A percentile compares a stretch with the other conserved stretches of the same genome.
phyloP scores from a whole-genome alignment of 2,797 vertebrate species.

The Cossypha niveicapilla region DNA sequence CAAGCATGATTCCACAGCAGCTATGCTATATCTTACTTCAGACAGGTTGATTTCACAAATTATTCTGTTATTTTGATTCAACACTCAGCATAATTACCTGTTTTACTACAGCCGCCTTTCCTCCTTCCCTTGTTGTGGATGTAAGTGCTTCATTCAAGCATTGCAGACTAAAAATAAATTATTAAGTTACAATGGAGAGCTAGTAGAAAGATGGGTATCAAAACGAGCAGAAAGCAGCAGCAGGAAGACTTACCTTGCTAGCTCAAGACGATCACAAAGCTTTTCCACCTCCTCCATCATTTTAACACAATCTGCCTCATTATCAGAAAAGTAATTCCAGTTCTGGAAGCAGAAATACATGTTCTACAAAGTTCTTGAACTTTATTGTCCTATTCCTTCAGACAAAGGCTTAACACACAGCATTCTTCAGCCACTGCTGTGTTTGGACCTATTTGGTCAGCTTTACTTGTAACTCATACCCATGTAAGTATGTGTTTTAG shows the following conservation, averaged over 20 bases:
- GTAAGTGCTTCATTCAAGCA: constrained; percentile 90
- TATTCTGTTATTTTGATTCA: not conserved
- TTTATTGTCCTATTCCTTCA: constrained; percentile 40
- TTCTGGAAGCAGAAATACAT: constrained; percentile 79
- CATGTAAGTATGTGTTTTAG: not conserved
- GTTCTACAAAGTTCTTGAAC: constrained; percentile 58
- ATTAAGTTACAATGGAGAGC: constrained; percentile 57
- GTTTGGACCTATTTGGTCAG: not conserved
- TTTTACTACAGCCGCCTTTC: constrained; percentile 88
- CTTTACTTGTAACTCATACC: not conserved
- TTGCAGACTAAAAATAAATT: constrained; percentile 85
- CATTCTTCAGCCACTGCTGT: not conserved
- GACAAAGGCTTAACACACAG: not conserved
- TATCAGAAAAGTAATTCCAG: constrained; percentile 95
- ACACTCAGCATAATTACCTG: constrained; percentile 81
- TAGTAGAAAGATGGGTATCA: constrained; percentile 36
- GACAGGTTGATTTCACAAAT: not conserved
- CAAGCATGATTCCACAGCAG: not conserved
- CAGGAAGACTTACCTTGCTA: constrained; percentile 81
- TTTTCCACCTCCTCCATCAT: constrained; percentile 99
- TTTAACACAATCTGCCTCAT: constrained; percentile 88
- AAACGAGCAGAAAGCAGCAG: not conserved
- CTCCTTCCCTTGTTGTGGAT: constrained; percentile 85
- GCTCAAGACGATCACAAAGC: constrained; percentile 93
- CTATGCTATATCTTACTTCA: not conserved